Conservation (phyloP, 2,113 vertebrate species). For the Ameiurus melas region DNA sequence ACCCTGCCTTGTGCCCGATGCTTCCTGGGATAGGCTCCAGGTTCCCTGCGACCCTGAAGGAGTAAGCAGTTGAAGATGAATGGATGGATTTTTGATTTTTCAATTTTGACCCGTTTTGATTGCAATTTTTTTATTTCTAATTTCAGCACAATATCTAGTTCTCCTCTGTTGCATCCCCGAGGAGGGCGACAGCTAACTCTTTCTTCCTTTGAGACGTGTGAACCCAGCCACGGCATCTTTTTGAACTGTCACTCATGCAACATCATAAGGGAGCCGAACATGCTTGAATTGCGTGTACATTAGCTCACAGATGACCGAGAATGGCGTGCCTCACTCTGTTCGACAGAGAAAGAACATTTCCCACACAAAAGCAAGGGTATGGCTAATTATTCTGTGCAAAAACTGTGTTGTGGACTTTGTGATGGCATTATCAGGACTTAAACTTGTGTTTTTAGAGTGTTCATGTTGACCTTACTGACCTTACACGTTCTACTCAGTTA, state of each 20-base stretch:
- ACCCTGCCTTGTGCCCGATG: too few species aligned
- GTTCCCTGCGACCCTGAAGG: too few species aligned
- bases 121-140: neutral
- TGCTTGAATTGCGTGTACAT: neutral
- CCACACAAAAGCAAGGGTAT: neutral
- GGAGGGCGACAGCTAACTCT: neutral
- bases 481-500: neutral
- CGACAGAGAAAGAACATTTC: neutral
- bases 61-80: too few species aligned
- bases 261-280: neutral
- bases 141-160: neutral
- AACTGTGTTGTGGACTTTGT: neutral
- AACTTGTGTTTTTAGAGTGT: neutral
- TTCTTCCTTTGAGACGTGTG: constrained; percentile 3
- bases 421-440: neutral
- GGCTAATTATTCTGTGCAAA: neutral
- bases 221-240: neutral
- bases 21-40: too few species aligned
- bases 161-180: neutral
- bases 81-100: too few species aligned
- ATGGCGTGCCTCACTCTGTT: neutral
- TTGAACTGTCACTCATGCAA: constrained; percentile 1
- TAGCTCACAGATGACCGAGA: neutral
- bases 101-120: neutral
- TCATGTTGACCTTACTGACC: neutral